phyloP scores from a whole-genome alignment of 2,797 vertebrate species.

The Aldrovandia affinis region DNA sequence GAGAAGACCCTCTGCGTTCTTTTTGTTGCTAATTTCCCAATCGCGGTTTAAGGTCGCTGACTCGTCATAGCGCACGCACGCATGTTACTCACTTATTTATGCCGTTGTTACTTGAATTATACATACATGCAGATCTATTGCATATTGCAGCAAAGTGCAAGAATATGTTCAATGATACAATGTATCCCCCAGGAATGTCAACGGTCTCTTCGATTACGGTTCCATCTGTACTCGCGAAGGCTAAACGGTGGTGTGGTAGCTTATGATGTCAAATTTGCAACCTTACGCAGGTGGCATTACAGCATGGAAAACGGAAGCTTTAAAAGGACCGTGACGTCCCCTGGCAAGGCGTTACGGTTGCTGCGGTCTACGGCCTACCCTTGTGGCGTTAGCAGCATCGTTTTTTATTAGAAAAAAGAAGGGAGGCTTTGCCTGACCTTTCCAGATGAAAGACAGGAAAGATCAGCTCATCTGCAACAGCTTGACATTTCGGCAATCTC shows the following conservation, averaged over 20 bases:
- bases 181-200: not conserved
- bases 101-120: too few relatives aligned
- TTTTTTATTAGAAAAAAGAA: slow-evolving; percentile 47
- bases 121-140: too few relatives aligned
- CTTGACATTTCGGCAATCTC: slow-evolving; percentile 65
- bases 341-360: not conserved
- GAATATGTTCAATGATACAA: not conserved
- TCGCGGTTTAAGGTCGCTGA: too few relatives aligned
- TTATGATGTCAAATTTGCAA: too few relatives aligned
- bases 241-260: not conserved
- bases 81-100: too few relatives aligned
- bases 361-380: slow-evolving; percentile 51
- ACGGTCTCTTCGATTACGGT: not conserved
- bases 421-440: slow-evolving; percentile 64
- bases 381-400: slow-evolving; percentile 37
- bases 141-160: not conserved
- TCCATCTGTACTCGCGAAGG: not conserved
- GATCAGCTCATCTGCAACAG: slow-evolving; percentile 65
- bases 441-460: slow-evolving; percentile 54
- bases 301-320: not conserved
- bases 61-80: too few relatives aligned
- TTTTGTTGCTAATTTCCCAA: too few relatives aligned
- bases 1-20: too few relatives aligned
- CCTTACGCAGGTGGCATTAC: too few relatives aligned
- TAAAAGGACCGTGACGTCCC: not conserved